Percentiles rank a stretch among this genome's conserved stretches.
These are phyloP conservation scores for Microcebus ravelobensis DNA, from an alignment of 2,113 vertebrate genomes.

Conservation along the genomic window DNA sequence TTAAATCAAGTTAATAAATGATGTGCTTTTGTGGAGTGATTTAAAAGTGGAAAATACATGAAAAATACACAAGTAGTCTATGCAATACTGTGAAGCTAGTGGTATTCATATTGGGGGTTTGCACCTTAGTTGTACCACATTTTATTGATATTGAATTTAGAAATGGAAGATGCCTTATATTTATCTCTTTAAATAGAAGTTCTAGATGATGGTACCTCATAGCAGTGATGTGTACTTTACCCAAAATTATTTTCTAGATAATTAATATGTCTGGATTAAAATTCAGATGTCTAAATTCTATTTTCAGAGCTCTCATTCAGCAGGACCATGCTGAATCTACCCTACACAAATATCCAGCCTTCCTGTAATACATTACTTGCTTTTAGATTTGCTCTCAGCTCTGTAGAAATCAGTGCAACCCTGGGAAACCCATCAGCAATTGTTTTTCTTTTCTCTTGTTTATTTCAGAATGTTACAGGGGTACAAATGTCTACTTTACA, in stretches of 20 bases:
- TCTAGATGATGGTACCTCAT: neutral
- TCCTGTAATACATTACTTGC: fast-evolving
- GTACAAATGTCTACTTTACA: too few species aligned
- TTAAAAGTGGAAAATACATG: neutral
- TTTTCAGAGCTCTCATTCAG: neutral
- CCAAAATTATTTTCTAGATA: neutral
- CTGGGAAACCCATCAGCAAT: neutral
- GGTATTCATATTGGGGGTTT: neutral
- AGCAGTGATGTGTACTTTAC: neutral
- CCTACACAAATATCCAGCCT: fast-evolving
- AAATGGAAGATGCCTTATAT: neutral
- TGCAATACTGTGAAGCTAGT: neutral
- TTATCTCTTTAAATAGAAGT: neutral
- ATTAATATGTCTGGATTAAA: neutral
- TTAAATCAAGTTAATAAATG: neutral
- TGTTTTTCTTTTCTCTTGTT: neutral
- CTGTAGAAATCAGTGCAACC: fast-evolving
- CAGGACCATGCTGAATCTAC: neutral
- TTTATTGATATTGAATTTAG: neutral
- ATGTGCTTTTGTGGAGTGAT: neutral
- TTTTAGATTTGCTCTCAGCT: neutral
- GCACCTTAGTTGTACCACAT: neutral
- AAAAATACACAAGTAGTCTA: neutral
- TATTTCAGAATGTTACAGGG: too few species aligned
- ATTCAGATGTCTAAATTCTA: neutral